A percentile compares a stretch with the other conserved stretches of the same genome.
phyloP scores from a whole-genome alignment of 2,888 invertebrate species.

The Drosophila macrospina region DNA sequence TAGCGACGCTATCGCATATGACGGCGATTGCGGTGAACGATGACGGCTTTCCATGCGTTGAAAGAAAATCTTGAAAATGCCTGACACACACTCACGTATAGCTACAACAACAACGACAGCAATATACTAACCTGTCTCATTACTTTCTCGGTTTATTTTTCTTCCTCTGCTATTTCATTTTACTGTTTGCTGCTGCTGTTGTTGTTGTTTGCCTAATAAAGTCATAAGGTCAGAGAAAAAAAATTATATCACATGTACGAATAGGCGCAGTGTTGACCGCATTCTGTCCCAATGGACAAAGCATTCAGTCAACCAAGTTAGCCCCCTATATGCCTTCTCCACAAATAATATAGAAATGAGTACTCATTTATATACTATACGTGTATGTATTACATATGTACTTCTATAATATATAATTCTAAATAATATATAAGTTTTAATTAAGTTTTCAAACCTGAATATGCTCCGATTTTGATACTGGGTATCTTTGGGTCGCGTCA shows the following conservation, averaged over 20 bases:
- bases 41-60: constrained; percentile 33
- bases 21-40: constrained; percentile 20
- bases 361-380: background rate
- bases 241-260: constrained; percentile 29
- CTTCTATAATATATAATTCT: too few relatives aligned
- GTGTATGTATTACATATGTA: too few relatives aligned
- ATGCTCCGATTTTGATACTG: background rate
- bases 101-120: background rate
- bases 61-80: constrained; percentile 54
- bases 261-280: constrained; percentile 48
- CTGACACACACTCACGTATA: constrained; percentile 30
- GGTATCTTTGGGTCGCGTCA: constrained; percentile 5
- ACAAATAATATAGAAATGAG: background rate
- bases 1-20: constrained; percentile 48
- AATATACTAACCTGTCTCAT: constrained; percentile 48
- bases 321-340: constrained; percentile 4
- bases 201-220: constrained; percentile 45
- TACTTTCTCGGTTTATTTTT: constrained; percentile 43
- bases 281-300: constrained; percentile 31
- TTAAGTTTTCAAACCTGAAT: background rate
- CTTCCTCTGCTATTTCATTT: constrained; percentile 11
- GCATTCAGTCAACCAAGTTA: constrained; percentile 19
- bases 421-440: too few relatives aligned
- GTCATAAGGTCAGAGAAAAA: constrained; percentile 60
- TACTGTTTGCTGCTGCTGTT: background rate